A percentile compares a stretch with the other conserved stretches of the same genome.
These are phyloP conservation scores for Enteromius unitaeniatus DNA, from an alignment of 2,797 vertebrate species.

Conservation along the genomic window DNA sequence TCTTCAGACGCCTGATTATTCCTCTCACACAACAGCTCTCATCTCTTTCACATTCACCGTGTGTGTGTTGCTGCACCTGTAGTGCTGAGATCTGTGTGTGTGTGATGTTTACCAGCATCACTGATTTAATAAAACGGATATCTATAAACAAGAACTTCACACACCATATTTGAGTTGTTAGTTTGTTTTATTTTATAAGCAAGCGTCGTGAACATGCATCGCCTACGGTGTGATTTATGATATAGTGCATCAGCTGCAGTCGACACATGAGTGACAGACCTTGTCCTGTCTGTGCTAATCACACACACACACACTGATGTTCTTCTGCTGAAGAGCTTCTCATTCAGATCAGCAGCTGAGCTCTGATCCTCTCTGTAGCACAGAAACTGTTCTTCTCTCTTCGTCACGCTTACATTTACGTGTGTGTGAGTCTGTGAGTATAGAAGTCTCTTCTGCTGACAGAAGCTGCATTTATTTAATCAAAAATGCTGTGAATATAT, in stretches of 20 bases:
- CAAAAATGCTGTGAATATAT: not conserved
- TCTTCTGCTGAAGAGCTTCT: not conserved
- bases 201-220: not conserved
- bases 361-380: not conserved
- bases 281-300: not conserved
- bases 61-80: not conserved
- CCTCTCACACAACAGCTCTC: slow-evolving; percentile 29
- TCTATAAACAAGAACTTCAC: not conserved
- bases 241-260: slow-evolving; percentile 37
- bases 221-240: not conserved
- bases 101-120: not conserved
- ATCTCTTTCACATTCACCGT: not conserved
- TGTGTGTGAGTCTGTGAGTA: not conserved
- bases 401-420: not conserved
- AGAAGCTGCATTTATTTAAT: not conserved
- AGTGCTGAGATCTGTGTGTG: not conserved
- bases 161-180: not conserved
- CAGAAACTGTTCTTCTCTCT: not conserved
- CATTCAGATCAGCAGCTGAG: slow-evolving; percentile 30
- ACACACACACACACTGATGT: not conserved
- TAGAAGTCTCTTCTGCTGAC: not conserved
- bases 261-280: not conserved
- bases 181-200: not conserved
- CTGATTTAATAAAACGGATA: not conserved
- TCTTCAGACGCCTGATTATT: slow-evolving; percentile 59